These are phyloP conservation scores for Rissa tridactyla DNA, from an alignment of 2,113 vertebrate genomes.

Conservation along the genomic window DNA sequence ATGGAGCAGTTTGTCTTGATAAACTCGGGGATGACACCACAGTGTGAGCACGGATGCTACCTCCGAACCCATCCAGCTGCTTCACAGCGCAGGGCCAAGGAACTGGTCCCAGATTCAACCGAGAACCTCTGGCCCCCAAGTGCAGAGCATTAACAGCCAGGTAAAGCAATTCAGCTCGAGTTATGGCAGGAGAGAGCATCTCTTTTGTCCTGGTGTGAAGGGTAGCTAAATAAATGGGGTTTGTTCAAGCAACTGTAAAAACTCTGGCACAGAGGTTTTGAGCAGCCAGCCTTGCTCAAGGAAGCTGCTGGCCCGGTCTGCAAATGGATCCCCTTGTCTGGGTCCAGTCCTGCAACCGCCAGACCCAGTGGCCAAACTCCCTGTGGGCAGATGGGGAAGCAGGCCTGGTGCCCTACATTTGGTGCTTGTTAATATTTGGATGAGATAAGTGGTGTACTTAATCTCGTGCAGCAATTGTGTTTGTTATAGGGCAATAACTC, in stretches of 20 bases:
- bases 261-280: not conserved
- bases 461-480: not conserved
- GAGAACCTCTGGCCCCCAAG: not conserved
- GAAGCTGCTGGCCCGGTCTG: not conserved
- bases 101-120: not conserved
- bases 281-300: not conserved
- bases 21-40: not conserved
- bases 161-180: not conserved
- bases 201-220: not conserved
- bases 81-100: not conserved
- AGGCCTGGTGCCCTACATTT: not conserved
- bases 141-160: not conserved
- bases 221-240: not conserved
- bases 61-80: not conserved
- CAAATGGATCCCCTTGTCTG: not conserved
- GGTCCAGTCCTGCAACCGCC: not conserved
- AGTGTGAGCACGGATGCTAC: fast-evolving
- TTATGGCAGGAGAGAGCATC: not conserved
- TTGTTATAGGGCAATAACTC: not conserved
- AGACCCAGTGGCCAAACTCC: not conserved
- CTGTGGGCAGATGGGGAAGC: not conserved
- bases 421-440: not conserved
- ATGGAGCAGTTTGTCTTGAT: not conserved
- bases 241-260: not conserved
- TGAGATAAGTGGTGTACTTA: not conserved